Percentiles rank a stretch among this genome's conserved stretches.
These are phyloP conservation scores for Epizoanthus scotinus DNA, from an alignment of 92 coral and sea anemone genomes.

Conservation along the genomic window DNA sequence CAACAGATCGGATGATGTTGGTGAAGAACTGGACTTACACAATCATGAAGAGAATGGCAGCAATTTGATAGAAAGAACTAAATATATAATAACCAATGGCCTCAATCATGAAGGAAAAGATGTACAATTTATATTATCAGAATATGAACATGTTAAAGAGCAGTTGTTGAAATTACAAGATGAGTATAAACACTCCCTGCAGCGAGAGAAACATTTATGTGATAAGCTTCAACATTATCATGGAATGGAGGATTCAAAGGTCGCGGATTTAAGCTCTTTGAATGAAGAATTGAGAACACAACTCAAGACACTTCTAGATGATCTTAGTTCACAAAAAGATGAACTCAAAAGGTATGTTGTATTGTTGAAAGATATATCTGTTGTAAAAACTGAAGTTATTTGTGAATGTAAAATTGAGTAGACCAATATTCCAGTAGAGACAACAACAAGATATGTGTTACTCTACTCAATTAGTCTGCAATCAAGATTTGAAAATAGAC, in stretches of 20 bases:
- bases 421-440: neutral
- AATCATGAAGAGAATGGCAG: neutral
- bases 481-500: too few species aligned
- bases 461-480: too few species aligned
- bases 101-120: constrained; percentile 66
- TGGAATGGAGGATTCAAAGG: constrained; percentile 65
- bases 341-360: constrained; percentile 79
- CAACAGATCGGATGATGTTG: constrained; percentile 12
- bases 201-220: constrained; percentile 76
- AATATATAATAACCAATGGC: constrained; percentile 52
- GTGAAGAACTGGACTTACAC: neutral
- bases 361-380: too few species aligned
- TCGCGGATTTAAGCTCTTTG: constrained; percentile 68
- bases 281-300: constrained; percentile 87
- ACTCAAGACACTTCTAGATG: constrained; percentile 68
- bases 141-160: constrained; percentile 69
- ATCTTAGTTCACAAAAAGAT: constrained; percentile 64
- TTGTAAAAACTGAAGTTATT: too few species aligned
- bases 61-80: constrained; percentile 23
- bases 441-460: too few species aligned
- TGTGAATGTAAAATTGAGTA: neutral
- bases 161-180: constrained; percentile 73
- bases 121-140: constrained; percentile 59
- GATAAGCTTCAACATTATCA: constrained; percentile 72
- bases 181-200: constrained; percentile 70